Percentiles rank a stretch among this genome's conserved stretches.
Conservation (phyloP, 1,140 invertebrate genomes). For the Ceratoteleas bidentatus region DNA sequence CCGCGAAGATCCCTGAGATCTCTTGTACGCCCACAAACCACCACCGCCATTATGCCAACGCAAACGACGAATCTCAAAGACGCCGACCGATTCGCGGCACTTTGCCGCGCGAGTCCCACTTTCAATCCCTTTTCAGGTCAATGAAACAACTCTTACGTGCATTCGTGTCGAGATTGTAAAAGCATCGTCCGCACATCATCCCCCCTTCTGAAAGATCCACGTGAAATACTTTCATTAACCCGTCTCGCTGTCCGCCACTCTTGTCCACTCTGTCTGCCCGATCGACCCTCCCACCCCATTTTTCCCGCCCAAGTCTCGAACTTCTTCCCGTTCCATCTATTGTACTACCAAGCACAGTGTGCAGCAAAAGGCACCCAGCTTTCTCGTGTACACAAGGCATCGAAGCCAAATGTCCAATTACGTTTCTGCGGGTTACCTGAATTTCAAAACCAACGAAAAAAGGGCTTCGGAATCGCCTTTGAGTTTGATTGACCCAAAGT, state of each 20-base stretch:
- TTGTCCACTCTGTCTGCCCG: constrained; percentile 34
- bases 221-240: constrained; percentile 25
- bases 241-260: constrained; percentile 3
- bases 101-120: constrained; percentile 22
- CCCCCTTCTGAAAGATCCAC: constrained; percentile 28
- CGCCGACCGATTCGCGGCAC: constrained; percentile 6
- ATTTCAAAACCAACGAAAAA: no score
- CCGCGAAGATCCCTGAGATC: no score
- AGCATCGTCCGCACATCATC: constrained; percentile 35
- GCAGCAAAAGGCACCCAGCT: constrained; percentile 72
- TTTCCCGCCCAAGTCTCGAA: constrained; percentile 14
- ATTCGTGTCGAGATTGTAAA: constrained; percentile 50
- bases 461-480: no score
- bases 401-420: constrained; percentile 54
- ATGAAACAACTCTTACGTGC: constrained; percentile 23
- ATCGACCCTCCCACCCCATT: constrained; percentile 27
- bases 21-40: background rate
- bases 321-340: constrained; percentile 39
- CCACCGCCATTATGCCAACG: background rate
- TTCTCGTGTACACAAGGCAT: constrained; percentile 56
- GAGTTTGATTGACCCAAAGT: no score
- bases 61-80: constrained; percentile 8
- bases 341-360: constrained; percentile 69
- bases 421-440: background rate
- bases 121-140: constrained; percentile 61